Base-by-base conservation (phyloP, 1,140 invertebrate genomes). In the Pinna nobilis region DNA sequence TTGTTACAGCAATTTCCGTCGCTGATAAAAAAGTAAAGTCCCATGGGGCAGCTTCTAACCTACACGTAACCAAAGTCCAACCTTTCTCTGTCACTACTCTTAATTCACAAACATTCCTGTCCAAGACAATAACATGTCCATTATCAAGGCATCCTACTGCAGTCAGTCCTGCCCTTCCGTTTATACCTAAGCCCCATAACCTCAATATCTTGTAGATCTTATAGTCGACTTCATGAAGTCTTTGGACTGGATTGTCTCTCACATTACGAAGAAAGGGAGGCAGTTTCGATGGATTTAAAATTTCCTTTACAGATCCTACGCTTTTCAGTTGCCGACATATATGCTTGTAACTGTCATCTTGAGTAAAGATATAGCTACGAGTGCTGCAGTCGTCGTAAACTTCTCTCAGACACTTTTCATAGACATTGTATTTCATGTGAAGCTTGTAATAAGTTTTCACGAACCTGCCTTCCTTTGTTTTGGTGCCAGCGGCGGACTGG, bases 311-410 rank as follows among this genome's bases (percentile, higher is more conserved):
- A n/a, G 30, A 35, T 18, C 55, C 55, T n/a, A 59, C 23, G 7
- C n/a, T n/a, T n/a, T n/a, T n/a, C n/a, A n/a, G n/a, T n/a, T n/a
- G n/a, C n/a, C n/a, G n/a, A n/a, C n/a, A n/a, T n/a, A n/a, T n/a
- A n/a, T n/a, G n/a, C n/a, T n/a, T n/a, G n/a, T n/a, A n/a, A n/a
- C n/a, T n/a, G n/a, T n/a, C n/a, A n/a, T n/a, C n/a, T n/a, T n/a
- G n/a, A n/a, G n/a, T n/a, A n/a, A n/a, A n/a, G n/a, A n/a, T n/a
- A n/a, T n/a, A n/a, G n/a, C n/a, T n/a, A n/a, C n/a, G n/a, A n/a
- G n/a, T n/a, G n/a, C n/a, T n/a, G n/a, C n/a, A n/a, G 33, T 53
- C 64, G 50, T 67, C 35, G 32, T 67, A 67, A 23, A 67, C 39
- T 33, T 67, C 64, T 25, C 18, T 37, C 3, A 67, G 64, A 39